These are phyloP conservation scores for Eospalax fontanierii DNA, from an alignment of 2,797 vertebrate species.

Conservation along the genomic window DNA sequence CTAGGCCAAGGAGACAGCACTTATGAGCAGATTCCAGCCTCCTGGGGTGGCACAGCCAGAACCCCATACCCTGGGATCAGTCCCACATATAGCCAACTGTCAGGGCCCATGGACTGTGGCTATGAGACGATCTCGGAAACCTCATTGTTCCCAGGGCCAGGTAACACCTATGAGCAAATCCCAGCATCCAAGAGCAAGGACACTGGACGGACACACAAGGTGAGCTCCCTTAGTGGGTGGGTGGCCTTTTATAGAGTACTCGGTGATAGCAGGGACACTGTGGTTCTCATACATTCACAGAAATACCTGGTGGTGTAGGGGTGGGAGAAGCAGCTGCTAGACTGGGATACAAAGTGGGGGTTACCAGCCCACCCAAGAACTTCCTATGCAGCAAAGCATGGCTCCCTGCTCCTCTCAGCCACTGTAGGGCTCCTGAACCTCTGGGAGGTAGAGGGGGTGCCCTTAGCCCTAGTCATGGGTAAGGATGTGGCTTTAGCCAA, in stretches of 20 bases:
- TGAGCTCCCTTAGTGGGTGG: constrained; percentile 69
- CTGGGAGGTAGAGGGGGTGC: neutral
- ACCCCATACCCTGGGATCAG: neutral
- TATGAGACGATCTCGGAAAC: constrained; percentile 86
- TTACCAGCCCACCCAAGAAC: neutral
- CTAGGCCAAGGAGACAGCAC: neutral
- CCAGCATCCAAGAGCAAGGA: constrained; percentile 61
- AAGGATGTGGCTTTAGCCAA: neutral
- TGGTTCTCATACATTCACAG: neutral
- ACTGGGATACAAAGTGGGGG: neutral
- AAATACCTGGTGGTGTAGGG: neutral
- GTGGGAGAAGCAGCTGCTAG: neutral
- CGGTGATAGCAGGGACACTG: neutral
- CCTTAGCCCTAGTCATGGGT: neutral
- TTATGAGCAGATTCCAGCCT: constrained; percentile 86
- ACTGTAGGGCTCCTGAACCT: neutral
- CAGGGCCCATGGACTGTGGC: constrained; percentile 50
- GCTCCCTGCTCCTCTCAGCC: too few relatives aligned
- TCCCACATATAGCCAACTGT: constrained; percentile 61
- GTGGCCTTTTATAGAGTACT: neutral
- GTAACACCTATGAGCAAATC: constrained; percentile 78
- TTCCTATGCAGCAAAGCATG: neutral
- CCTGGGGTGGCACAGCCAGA: constrained; percentile 34
- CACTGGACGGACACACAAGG: constrained; percentile 88
- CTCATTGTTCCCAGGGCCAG: constrained; percentile 2